Evolutionary conservation across 2,888 invertebrate species (phyloP), one percentile per base, ranked within the genome.

Genomic region (Cryptocephalus primarius): DNA sequence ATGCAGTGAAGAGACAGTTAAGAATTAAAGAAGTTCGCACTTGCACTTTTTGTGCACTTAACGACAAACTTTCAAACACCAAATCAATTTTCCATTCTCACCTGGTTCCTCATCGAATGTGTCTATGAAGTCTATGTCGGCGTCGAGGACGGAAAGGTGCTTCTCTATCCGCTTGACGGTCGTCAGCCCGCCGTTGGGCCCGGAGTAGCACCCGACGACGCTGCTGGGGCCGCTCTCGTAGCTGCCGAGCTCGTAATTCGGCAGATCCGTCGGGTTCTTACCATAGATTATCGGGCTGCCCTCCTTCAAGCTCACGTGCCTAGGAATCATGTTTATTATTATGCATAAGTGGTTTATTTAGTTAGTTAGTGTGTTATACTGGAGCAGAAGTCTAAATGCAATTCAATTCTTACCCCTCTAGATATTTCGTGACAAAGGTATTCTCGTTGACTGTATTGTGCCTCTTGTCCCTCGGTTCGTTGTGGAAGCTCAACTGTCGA

Each of bases 151-250:
- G 47, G 79, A 79, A 51, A 85, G 72, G 66, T 82, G 81, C 54
- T 79, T 73, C 59, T 81, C 79, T 42, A 76, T 76, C 42, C 79
- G 71, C 65, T 81, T 82, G 22, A 88, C 83, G 42, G 82, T 79
- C 1, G 84, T 83, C 4, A 91, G 73, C 1, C 91, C 91, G 48
- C 82, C 83, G 58, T 85, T 83, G 1, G 91, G 91, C 8, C 91
- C 91, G 0, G 89, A 85, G 61, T 81, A 82, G 45, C 88, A 83
- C 9, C 85, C 82, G 46, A 82, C 73, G 44, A 87, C 73, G 43
- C 78, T 75, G 45, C 74, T 72, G 32, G 74, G 63, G 11, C 79
- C 77, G 33, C 70, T 72, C 38, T 72, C 66, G 59, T 76, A 77
- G 14, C 63, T 55, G 9, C 72, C 76, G 42, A 83, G 63, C 47